These are phyloP conservation scores for Platanista minor DNA, from an alignment of 2,113 vertebrate genomes.

Conservation along the genomic window DNA sequence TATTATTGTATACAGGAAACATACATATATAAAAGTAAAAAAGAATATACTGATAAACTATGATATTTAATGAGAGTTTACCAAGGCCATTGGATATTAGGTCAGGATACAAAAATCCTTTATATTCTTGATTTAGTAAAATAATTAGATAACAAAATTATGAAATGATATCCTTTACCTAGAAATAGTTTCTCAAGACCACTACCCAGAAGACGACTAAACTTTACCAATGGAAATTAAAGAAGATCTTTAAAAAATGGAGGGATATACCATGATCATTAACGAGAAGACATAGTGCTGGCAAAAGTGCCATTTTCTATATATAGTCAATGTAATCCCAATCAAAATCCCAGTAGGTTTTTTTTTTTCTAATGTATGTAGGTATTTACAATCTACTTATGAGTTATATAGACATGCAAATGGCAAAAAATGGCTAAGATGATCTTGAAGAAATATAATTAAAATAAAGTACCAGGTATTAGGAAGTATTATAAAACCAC, in stretches of 20 bases:
- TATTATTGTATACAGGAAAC: neutral
- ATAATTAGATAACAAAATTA: neutral
- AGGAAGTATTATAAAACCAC: neutral
- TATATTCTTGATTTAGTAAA: neutral
- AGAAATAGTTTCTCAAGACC: neutral
- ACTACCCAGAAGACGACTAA: neutral
- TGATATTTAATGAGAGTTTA: neutral
- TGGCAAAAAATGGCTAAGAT: neutral
- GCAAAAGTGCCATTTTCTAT: neutral
- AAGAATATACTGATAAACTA: neutral
- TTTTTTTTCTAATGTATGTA: neutral
- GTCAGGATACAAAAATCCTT: neutral
- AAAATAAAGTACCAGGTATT: neutral
- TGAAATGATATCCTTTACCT: neutral
- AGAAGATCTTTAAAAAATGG: neutral
- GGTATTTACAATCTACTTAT: neutral
- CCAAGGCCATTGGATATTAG: neutral
- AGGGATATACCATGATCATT: neutral
- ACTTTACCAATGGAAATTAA: neutral
- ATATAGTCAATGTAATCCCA: neutral
- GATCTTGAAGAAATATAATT: neutral
- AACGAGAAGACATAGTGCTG: neutral
- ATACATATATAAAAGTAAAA: neutral
- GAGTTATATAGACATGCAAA: neutral
- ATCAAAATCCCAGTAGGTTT: neutral